Percentiles rank a stretch among this genome's conserved stretches.
Evolutionary conservation across 2,113 vertebrate species (phyloP).

Genomic region (Corythornis cristatus): DNA sequence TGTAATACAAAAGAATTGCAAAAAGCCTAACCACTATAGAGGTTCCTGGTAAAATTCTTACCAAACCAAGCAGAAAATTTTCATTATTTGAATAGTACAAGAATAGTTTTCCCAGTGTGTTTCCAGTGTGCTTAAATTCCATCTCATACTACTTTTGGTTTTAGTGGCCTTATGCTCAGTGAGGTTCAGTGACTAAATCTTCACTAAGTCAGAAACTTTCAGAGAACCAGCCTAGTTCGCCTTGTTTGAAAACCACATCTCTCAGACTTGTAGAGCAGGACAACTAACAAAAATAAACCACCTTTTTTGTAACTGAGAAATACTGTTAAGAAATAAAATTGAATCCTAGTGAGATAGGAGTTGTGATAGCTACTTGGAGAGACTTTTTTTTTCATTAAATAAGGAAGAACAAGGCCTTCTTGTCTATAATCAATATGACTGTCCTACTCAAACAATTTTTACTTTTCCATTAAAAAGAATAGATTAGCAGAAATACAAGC

Average conservation of each 20-base stretch:
- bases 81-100: background rate
- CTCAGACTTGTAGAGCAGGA: background rate
- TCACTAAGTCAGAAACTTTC: background rate
- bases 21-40: background rate
- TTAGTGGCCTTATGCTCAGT: background rate
- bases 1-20: background rate
- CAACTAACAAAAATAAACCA: background rate
- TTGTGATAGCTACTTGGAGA: background rate
- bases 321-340: background rate
- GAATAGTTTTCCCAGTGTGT: background rate
- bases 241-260: background rate
- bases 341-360: background rate
- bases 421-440: background rate
- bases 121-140: background rate
- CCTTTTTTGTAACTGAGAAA: background rate
- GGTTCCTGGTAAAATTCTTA: background rate
- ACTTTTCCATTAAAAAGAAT: conserved; percentile 22
- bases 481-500: background rate
- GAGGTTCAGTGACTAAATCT: background rate
- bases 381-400: background rate
- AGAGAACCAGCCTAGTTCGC: background rate
- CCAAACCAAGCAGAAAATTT: background rate
- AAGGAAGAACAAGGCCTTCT: background rate
- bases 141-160: background rate
- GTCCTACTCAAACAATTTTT: conserved; percentile 14